phyloP scores from a whole-genome alignment of 2,797 vertebrate genomes.

The Morus bassanus region DNA sequence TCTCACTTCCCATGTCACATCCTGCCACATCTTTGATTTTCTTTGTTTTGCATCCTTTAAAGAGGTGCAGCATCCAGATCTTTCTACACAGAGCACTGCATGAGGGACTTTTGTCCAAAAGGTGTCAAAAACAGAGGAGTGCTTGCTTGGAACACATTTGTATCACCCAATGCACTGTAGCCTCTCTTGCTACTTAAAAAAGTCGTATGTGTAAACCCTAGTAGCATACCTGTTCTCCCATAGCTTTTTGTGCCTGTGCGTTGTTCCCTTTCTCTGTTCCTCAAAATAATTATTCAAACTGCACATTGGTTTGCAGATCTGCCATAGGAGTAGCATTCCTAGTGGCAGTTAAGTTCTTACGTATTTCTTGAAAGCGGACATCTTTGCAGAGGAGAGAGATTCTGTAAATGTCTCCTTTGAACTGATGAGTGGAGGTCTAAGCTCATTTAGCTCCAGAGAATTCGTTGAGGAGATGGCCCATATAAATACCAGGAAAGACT shows the following conservation, averaged over 20 bases:
- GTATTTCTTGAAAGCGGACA: neutral
- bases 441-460: neutral
- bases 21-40: neutral
- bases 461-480: neutral
- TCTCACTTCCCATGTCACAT: neutral
- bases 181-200: neutral
- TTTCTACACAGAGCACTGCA: neutral
- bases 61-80: neutral
- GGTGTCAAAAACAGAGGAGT: neutral
- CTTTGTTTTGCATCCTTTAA: neutral
- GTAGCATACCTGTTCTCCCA: neutral
- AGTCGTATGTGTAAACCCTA: rapidly evolving
- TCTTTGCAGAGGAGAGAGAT: neutral
- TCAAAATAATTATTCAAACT: neutral
- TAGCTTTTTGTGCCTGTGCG: neutral
- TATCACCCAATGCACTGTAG: neutral
- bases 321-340: neutral
- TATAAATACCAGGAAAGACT: neutral
- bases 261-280: neutral
- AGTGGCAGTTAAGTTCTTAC: neutral
- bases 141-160: neutral
- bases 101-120: neutral
- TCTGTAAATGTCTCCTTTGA: neutral
- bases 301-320: neutral
- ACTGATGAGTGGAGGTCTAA: neutral